Conservation (phyloP, 1,140 invertebrate genomes). For the Eueides isabella region DNA sequence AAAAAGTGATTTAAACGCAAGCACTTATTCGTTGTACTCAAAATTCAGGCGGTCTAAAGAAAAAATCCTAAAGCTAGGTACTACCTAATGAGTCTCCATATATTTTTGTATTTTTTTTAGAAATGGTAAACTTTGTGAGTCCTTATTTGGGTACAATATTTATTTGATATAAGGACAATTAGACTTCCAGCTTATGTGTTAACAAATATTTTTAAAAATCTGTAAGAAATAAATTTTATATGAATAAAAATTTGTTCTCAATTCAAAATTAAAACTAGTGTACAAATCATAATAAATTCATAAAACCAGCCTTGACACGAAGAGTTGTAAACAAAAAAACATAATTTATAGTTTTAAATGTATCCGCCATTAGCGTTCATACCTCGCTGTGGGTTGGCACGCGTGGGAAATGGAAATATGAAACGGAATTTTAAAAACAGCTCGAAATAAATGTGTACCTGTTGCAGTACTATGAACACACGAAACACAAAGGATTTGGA, state of each 20-base stretch:
- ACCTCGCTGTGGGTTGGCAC: slow-evolving; percentile 1
- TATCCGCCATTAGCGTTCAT: background rate
- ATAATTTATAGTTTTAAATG: background rate
- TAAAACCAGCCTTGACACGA: background rate
- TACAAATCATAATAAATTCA: background rate
- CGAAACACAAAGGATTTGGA: slow-evolving; percentile 15
- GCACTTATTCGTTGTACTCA: background rate
- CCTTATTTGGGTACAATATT: no score
- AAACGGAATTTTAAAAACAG: background rate
- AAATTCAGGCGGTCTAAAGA: background rate
- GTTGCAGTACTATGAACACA: slow-evolving; percentile 21
- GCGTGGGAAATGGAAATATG: slow-evolving; percentile 13
- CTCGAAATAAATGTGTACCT: slow-evolving; percentile 6
- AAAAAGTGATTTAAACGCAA: slow-evolving; percentile 1
- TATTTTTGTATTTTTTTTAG: background rate
- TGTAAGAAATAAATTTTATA: no score
- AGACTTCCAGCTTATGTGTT: no score
- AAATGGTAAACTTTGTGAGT: no score
- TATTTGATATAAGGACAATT: no score
- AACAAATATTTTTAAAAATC: no score
- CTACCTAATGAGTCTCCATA: background rate
- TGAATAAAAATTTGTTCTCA: background rate
- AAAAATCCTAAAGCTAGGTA: background rate
- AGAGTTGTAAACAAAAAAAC: background rate
- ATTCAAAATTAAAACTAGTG: background rate